Evolutionary conservation across 2,113 vertebrate species (phyloP).

Genomic region (Halcyon senegalensis): DNA sequence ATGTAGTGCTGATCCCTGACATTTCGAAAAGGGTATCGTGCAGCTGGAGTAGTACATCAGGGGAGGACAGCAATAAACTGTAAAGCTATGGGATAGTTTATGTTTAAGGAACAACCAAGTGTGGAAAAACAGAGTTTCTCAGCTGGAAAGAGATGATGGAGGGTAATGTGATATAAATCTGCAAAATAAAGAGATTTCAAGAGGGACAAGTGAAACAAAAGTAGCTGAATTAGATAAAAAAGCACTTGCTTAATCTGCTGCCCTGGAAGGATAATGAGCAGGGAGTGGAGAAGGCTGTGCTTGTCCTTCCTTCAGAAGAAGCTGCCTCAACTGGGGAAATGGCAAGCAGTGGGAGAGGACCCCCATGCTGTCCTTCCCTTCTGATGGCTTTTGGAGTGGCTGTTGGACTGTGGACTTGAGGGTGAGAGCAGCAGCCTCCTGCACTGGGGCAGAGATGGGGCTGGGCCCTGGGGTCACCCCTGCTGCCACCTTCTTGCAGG

Average conservation of each 20-base stretch:
- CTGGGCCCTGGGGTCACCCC: not conserved
- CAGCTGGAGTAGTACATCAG: not conserved
- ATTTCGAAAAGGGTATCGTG: not conserved
- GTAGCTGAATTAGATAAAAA: not conserved
- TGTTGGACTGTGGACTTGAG: accelerated
- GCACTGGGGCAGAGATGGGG: not conserved
- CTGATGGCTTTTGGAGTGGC: accelerated
- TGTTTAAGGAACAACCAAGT: not conserved
- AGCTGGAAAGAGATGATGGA: not conserved
- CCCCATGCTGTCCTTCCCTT: accelerated
- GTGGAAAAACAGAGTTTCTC: not conserved
- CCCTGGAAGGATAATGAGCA: not conserved
- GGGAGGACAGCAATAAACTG: not conserved
- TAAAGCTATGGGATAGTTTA: not conserved
- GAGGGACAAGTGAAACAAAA: not conserved
- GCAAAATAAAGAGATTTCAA: not conserved
- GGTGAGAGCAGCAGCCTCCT: not conserved
- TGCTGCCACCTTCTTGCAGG: too few species aligned
- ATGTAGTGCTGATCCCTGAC: not conserved
- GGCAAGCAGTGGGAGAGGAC: not conserved
- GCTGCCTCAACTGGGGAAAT: not conserved
- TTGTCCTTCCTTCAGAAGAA: not conserved
- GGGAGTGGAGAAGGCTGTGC: accelerated
- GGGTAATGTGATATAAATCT: not conserved
- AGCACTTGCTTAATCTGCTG: not conserved